Percentiles rank a stretch among this genome's conserved stretches.
Conservation (phyloP, 2,113 vertebrate genomes). For the Prolemur simus region DNA sequence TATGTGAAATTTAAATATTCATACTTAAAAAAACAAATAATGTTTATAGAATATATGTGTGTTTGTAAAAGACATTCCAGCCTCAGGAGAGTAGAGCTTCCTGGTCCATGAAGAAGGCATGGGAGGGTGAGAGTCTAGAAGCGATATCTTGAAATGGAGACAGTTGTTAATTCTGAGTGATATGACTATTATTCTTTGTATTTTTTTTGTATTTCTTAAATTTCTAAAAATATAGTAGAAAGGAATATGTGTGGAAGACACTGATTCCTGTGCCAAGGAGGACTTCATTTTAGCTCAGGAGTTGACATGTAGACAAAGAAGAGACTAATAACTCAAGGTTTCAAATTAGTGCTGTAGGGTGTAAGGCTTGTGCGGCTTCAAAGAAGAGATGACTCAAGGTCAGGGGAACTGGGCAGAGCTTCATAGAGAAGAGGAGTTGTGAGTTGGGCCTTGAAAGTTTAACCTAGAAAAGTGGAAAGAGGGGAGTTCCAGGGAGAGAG, state of each 20-base stretch:
- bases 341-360: not conserved
- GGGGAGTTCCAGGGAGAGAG: not conserved
- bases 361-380: not conserved
- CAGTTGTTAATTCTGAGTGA: not conserved
- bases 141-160: not conserved
- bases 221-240: not conserved
- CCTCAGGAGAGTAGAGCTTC: not conserved
- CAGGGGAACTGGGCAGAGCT: not conserved
- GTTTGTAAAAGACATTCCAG: not conserved
- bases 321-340: not conserved
- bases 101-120: not conserved
- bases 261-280: not conserved
- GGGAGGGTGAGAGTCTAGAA: not conserved
- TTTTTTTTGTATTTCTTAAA: not conserved
- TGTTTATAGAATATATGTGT: not conserved
- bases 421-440: not conserved
- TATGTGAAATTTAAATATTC: not conserved
- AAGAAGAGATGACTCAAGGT: not conserved
- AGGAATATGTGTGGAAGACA: not conserved
- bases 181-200: not conserved
- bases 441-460: not conserved
- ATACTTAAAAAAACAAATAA: not conserved
- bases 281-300: not conserved
- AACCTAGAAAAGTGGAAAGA: not conserved
- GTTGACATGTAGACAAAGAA: not conserved